Evolutionary conservation across 2,797 vertebrate species (phyloP), one percentile per base, ranked within the genome.

Genomic region (Antennarius maculatus): DNA sequence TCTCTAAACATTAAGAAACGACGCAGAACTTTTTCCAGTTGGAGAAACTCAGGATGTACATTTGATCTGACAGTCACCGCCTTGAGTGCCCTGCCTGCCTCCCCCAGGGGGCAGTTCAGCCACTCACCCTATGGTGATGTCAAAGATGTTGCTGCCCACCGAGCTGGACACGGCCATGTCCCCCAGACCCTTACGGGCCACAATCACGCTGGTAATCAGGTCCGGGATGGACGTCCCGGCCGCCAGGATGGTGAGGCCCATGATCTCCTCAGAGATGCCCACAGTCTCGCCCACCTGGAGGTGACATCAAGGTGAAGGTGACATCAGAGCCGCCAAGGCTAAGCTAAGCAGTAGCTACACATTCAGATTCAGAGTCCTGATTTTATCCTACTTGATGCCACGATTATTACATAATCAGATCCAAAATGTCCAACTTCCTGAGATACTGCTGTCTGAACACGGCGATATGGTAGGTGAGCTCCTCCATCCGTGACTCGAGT

Each of bases 141-240:
- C 97, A 0, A 98, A 98, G 88, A 98, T 98, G 82, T 98, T 98
- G 62, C 96, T 97, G 68, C 23, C 23, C 23, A 23, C 23, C 23
- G 23, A 23, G 23, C 23, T 23, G 23, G 23, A 23, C 23, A 23
- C 97, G 0, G 97, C 97, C 96, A 97, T 98, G 91, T 98, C 96
- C 0, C 97, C 97, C 16, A 98, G 75, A 59, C 97, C 97, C 74
- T 97, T 98, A 7, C 96, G 91, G 14, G 96, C 97, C 16, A 98
- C 96, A 0, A 98, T 98, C 68, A 98, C 96, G 3, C 96, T 97
- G 83, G 96, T 98, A 91, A 98, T 98, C 55, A 97, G 95, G 87
- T 98, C 96, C 1, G 97, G 97, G 86, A 98, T 97, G 16, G 97
- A 98, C 0, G 96, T 98, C 31, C 97, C 97, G 8, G 96, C 97